Conservation (phyloP, 2,888 invertebrate genomes). For the Diogma glabrata region DNA sequence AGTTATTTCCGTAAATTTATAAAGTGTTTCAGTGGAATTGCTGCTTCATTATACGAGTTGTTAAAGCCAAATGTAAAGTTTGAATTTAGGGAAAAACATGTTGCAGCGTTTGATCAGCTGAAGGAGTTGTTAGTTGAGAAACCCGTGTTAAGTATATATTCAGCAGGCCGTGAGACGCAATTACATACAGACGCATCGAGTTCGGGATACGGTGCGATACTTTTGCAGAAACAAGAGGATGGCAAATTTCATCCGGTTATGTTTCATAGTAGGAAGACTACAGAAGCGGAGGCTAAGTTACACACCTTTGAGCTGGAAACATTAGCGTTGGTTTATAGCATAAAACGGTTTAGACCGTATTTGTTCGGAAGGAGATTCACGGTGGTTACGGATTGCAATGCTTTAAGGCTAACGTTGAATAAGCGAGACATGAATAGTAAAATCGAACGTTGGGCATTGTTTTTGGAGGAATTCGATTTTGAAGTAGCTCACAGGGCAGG, state of each 20-base stretch:
- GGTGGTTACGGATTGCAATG: background rate
- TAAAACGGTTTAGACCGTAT: background rate
- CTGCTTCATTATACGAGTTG: background rate
- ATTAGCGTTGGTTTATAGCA: background rate
- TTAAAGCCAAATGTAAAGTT: background rate
- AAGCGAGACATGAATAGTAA: background rate
- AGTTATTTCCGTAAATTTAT: background rate
- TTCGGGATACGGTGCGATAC: background rate
- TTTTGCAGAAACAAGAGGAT: background rate
- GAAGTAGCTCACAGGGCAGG: background rate
- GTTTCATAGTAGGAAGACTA: background rate
- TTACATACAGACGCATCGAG: background rate
- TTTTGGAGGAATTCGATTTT: background rate
- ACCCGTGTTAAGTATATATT: background rate
- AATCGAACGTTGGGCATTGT: background rate
- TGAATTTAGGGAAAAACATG: background rate
- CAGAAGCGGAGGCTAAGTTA: background rate
- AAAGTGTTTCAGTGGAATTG: background rate
- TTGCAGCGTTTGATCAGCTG: background rate
- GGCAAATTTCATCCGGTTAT: no score
- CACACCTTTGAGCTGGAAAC: background rate
- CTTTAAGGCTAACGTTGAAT: background rate
- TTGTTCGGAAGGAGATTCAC: background rate
- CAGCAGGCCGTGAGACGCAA: background rate
- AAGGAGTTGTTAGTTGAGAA: background rate